Percentiles rank a stretch among this genome's conserved stretches.
Conservation (phyloP, 2,113 vertebrate species). For the Cnemophilus loriae region DNA sequence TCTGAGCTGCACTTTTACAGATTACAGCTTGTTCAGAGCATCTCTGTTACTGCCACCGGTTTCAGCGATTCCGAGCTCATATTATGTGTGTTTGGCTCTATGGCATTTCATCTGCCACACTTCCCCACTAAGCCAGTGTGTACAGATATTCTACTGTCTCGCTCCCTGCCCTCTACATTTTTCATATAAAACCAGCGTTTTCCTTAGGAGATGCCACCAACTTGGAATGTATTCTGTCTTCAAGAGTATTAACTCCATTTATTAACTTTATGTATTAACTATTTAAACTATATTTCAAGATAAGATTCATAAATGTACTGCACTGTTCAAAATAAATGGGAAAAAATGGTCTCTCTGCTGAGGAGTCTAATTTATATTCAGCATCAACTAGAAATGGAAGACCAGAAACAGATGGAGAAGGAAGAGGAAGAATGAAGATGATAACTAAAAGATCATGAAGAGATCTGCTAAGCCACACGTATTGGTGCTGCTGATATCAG, state of each 20-base stretch:
- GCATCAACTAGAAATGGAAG: background rate
- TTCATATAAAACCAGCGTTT: background rate
- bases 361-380: constrained; percentile 23
- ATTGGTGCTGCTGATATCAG: background rate
- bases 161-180: background rate
- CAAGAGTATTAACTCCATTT: background rate
- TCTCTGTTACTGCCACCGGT: background rate
- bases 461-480: background rate
- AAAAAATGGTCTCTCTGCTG: background rate
- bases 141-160: background rate
- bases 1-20: background rate
- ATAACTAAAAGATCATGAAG: background rate
- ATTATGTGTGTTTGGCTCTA: background rate
- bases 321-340: background rate
- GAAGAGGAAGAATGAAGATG: constrained; percentile 6
- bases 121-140: background rate
- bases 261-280: background rate
- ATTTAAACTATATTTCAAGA: background rate
- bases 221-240: background rate
- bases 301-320: background rate
- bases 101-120: background rate
- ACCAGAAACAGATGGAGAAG: constrained; percentile 44
- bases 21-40: background rate
- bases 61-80: background rate
- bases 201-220: background rate